Conservation (phyloP, 1,140 invertebrate species). For the Leptinotarsa lineolata region DNA sequence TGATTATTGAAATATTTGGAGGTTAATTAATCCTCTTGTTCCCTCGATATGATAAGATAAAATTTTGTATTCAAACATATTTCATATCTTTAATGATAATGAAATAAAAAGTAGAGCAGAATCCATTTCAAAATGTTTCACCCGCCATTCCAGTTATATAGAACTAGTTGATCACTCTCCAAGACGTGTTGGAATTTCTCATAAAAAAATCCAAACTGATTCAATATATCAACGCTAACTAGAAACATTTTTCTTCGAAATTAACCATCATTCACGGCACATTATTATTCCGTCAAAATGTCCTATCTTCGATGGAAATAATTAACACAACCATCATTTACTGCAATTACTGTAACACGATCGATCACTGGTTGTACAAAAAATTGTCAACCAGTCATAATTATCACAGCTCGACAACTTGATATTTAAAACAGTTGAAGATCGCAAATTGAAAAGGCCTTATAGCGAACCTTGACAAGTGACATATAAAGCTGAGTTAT, state of each 20-base stretch:
- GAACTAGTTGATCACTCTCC: too few species aligned
- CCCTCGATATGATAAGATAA: too few species aligned
- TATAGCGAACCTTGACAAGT: constrained; percentile 11
- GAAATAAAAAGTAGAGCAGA: too few species aligned
- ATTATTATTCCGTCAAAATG: constrained; percentile 10
- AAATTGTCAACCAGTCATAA: neutral
- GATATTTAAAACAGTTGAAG: neutral
- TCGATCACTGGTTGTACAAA: neutral
- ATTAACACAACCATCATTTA: constrained; percentile 6
- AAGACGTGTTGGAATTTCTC: too few species aligned
- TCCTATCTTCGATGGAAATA: neutral
- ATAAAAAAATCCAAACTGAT: neutral
- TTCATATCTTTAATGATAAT: too few species aligned
- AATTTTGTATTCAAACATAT: too few species aligned
- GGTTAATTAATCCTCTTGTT: too few species aligned
- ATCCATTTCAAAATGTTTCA: too few species aligned
- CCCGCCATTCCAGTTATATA: too few species aligned
- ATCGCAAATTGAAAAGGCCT: neutral
- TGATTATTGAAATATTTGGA: too few species aligned
- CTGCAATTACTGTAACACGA: constrained; percentile 12
- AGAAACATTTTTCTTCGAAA: neutral
- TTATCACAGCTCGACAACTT: neutral
- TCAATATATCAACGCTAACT: neutral
- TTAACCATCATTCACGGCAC: neutral
- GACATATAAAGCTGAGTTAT: constrained; percentile 19